These are phyloP conservation scores for Drosophila sordidula DNA, from an alignment of 2,888 invertebrate species.

Conservation along the genomic window DNA sequence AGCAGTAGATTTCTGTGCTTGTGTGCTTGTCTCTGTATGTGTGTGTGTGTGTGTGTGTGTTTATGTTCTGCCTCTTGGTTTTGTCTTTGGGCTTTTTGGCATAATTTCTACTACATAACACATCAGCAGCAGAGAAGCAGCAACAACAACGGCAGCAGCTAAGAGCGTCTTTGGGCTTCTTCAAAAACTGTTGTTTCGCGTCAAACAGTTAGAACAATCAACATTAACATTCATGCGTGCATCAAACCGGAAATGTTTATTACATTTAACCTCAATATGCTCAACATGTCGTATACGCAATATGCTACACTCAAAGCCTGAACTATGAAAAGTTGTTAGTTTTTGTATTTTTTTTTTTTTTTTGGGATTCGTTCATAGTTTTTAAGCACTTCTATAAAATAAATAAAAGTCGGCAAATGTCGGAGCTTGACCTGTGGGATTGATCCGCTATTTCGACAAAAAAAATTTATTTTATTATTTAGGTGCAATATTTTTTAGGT, in stretches of 20 bases:
- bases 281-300: constrained; percentile 63
- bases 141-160: constrained; percentile 6
- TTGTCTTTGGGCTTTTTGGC: constrained; percentile 48
- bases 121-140: constrained; percentile 26
- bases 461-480: too few relatives aligned
- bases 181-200: constrained; percentile 55
- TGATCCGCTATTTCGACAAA: too few relatives aligned
- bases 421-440: too few relatives aligned
- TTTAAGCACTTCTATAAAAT: background rate
- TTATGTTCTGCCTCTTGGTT: constrained; percentile 44
- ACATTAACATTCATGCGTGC: constrained; percentile 74
- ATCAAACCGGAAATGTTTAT: constrained; percentile 69
- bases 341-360: background rate
- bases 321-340: constrained; percentile 6
- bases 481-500: too few relatives aligned
- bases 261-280: constrained; percentile 62
- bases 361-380: background rate
- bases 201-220: constrained; percentile 70
- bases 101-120: constrained; percentile 73
- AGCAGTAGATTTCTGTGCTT: constrained; percentile 38
- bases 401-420: too few relatives aligned
- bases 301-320: constrained; percentile 30
- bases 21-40: constrained; percentile 18
- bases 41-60: constrained; percentile 35
- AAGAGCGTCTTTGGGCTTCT: constrained; percentile 19